Conservation (phyloP, 2,797 vertebrate species). For the Tragelaphus eurycerus region DNA sequence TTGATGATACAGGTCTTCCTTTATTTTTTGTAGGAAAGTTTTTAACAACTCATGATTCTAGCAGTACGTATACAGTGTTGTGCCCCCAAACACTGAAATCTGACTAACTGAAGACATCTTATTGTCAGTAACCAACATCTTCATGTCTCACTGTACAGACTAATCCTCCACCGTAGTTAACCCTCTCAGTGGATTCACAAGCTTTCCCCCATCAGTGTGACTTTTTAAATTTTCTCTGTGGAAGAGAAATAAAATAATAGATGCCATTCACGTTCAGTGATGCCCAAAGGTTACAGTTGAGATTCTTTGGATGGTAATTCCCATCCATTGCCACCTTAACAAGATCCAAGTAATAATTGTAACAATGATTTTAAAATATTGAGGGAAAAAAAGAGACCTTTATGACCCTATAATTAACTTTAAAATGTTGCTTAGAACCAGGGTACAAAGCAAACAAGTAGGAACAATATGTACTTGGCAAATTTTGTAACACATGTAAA, state of each 20-base stretch:
- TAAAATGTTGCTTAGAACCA: constrained; percentile 17
- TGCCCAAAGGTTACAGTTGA: not conserved
- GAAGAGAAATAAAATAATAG: constrained; percentile 39
- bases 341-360: constrained; percentile 14
- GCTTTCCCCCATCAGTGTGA: not conserved
- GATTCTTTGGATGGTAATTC: not conserved
- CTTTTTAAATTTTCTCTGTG: constrained; percentile 17
- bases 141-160: not conserved
- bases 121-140: not conserved
- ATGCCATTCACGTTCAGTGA: not conserved
- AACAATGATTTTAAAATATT: constrained; percentile 16
- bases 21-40: not conserved
- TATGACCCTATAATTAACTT: not conserved
- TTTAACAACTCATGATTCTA: not conserved
- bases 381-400: not conserved
- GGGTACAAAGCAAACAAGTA: not conserved
- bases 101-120: not conserved
- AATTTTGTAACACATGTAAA: not conserved
- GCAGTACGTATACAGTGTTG: not conserved
- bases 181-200: not conserved
- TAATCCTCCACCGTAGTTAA: not conserved
- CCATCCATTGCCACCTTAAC: constrained; percentile 14
- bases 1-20: not conserved
- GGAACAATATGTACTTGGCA: not conserved
- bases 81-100: not conserved